Conservation (phyloP, 2,113 vertebrate genomes). For the Lasiurus borealis region DNA sequence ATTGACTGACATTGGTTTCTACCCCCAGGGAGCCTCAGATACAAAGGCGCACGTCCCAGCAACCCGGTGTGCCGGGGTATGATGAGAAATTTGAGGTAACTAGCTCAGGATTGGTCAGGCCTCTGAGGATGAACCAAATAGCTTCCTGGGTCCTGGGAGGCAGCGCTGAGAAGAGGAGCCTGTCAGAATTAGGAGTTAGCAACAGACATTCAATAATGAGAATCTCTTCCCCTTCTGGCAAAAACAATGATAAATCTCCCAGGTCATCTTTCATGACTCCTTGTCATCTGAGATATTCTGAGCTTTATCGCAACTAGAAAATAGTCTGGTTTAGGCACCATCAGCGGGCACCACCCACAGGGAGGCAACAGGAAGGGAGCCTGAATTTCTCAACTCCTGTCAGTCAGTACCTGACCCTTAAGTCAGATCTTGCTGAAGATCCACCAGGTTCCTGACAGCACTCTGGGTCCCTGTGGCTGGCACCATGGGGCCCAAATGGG, state of each 20-base stretch:
- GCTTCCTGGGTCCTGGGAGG: not conserved
- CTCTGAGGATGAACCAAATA: not conserved
- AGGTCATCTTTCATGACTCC: not conserved
- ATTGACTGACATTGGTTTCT: accelerated
- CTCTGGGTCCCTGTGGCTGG: not conserved
- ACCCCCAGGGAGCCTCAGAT: not conserved
- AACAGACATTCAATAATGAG: not conserved
- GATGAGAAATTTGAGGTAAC: not conserved
- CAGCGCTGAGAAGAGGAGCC: not conserved
- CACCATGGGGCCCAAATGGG: not conserved
- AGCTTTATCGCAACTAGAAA: not conserved
- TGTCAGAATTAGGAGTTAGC: not conserved
- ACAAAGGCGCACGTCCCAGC: not conserved
- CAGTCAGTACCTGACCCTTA: not conserved
- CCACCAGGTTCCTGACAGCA: not conserved
- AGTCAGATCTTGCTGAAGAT: not conserved
- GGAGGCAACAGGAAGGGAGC: not conserved
- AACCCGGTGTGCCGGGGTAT: not conserved
- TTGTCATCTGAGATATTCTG: not conserved
- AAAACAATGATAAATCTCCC: not conserved
- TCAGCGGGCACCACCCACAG: not conserved
- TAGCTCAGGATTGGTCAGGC: not conserved
- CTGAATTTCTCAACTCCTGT: not conserved
- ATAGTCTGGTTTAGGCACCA: not conserved
- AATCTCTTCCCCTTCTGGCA: not conserved